These are phyloP conservation scores for Amorpha juglandis DNA, from an alignment of 2,888 invertebrate genomes.

Conservation along the genomic window DNA sequence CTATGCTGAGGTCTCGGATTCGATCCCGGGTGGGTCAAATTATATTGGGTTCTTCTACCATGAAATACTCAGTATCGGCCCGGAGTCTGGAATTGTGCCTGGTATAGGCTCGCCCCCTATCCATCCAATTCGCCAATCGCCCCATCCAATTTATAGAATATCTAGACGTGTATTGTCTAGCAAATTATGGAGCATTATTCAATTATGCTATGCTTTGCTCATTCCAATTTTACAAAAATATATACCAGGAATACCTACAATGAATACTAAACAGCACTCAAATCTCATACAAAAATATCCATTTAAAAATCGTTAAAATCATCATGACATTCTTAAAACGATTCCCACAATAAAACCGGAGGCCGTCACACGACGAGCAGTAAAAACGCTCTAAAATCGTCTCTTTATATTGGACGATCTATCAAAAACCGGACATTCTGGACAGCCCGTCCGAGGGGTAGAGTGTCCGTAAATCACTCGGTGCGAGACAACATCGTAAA, in stretches of 20 bases:
- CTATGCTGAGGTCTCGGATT: too few relatives aligned
- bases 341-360: constrained; percentile 35
- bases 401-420: constrained; percentile 40
- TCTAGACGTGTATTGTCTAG: too few relatives aligned
- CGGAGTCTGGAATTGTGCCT: too few relatives aligned
- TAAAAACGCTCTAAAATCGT: constrained; percentile 39
- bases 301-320: constrained; percentile 10
- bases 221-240: too few relatives aligned
- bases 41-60: too few relatives aligned
- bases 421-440: constrained; percentile 40
- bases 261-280: constrained; percentile 3
- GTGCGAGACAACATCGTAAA: constrained; percentile 30
- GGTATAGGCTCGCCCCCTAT: too few relatives aligned
- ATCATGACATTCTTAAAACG: constrained; percentile 15
- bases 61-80: too few relatives aligned
- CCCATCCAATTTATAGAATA: too few relatives aligned
- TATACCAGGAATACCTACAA: not conserved
- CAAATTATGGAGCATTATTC: too few relatives aligned
- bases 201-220: too few relatives aligned
- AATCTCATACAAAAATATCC: not conserved
- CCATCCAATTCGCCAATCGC: too few relatives aligned
- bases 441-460: constrained; percentile 13
- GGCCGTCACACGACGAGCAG: constrained; percentile 41
- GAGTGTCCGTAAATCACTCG: constrained; percentile 17
- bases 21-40: too few relatives aligned